Percentiles rank a stretch among this genome's conserved stretches.
Conservation (phyloP, 1,140 invertebrate species). For the Musca domestica region DNA sequence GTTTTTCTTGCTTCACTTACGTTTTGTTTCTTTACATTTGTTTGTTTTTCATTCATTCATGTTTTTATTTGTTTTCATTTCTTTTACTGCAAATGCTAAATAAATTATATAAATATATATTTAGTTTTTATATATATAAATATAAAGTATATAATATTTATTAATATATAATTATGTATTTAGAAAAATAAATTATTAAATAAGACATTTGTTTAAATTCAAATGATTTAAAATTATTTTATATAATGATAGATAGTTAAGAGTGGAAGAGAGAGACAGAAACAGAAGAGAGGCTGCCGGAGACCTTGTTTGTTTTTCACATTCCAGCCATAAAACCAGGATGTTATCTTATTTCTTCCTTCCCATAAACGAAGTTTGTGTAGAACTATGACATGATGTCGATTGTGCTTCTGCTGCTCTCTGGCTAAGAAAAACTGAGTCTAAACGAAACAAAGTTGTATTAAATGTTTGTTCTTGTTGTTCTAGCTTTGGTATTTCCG, state of each 20-base stretch:
- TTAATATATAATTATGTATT: constrained; percentile 2
- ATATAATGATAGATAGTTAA: too few species aligned
- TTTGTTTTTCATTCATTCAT: constrained; percentile 1
- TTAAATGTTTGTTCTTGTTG: neutral
- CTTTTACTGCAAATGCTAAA: constrained; percentile 25
- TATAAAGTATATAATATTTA: constrained; percentile 10
- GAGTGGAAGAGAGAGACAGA: neutral
- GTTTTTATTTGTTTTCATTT: constrained; percentile 4
- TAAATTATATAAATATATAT: constrained; percentile 6
- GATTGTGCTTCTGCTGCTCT: too few species aligned
- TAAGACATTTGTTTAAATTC: too few species aligned
- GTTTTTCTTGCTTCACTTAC: neutral
- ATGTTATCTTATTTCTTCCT: too few species aligned
- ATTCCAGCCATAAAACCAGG: too few species aligned
- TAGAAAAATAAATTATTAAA: neutral
- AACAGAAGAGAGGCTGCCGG: too few species aligned
- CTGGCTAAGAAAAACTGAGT: too few species aligned
- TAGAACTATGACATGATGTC: neutral
- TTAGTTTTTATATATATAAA: neutral
- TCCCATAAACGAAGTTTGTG: neutral
- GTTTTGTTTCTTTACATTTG: neutral
- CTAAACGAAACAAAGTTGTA: neutral
- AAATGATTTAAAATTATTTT: too few species aligned
- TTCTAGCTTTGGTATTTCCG: too few species aligned
- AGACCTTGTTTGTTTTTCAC: too few species aligned